These are phyloP conservation scores for Nesoenas mayeri DNA, from an alignment of 2,113 vertebrate genomes.

Conservation along the genomic window DNA sequence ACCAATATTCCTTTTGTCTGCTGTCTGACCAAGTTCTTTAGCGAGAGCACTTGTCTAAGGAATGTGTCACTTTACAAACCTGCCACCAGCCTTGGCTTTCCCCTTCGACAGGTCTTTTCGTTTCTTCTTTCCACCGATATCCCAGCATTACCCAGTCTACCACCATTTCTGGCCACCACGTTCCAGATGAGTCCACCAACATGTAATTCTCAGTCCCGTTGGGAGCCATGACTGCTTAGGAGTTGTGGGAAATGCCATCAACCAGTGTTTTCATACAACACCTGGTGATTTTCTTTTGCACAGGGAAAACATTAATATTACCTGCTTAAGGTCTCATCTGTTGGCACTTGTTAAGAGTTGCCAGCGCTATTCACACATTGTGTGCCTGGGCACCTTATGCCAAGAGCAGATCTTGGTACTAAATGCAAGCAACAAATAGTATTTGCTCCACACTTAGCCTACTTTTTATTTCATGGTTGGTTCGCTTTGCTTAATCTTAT, in stretches of 20 bases:
- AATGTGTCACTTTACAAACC: background rate
- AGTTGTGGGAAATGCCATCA: background rate
- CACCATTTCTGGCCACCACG: background rate
- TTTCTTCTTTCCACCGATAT: background rate
- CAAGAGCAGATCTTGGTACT: background rate
- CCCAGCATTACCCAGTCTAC: background rate
- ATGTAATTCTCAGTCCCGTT: background rate
- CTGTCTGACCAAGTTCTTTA: background rate
- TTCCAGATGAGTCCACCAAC: background rate
- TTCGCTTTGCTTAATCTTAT: constrained; percentile 45
- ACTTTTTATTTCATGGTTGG: constrained; percentile 38
- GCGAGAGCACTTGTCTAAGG: background rate
- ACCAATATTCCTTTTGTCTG: background rate
- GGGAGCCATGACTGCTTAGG: background rate
- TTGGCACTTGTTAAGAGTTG: background rate
- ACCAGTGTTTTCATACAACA: background rate
- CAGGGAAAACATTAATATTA: background rate
- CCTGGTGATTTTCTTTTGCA: background rate
- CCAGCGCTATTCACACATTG: background rate
- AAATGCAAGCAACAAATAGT: constrained; percentile 5
- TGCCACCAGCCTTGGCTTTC: background rate
- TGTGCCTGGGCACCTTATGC: background rate
- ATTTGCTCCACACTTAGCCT: background rate
- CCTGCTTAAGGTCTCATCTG: background rate
- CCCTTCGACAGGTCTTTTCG: background rate